Evolutionary conservation across 1,140 invertebrate species (phyloP).

Genomic region (Vanessa tameamea): DNA sequence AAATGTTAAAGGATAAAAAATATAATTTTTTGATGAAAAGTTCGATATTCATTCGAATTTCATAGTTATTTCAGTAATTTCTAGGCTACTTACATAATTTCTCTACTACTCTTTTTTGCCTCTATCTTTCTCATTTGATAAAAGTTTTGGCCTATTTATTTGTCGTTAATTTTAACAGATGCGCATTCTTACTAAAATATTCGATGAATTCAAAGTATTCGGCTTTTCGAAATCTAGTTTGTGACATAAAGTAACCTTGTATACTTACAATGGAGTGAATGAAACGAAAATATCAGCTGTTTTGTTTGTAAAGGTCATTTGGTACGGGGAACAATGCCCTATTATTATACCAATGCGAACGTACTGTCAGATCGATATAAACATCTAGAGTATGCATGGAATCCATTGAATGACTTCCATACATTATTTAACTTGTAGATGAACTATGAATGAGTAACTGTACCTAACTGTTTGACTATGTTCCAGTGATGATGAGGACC

Average conservation of each 20-base stretch:
- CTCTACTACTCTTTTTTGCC: not conserved
- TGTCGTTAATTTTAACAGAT: not conserved
- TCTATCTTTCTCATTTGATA: not conserved
- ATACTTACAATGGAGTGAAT: slow-evolving; percentile 34
- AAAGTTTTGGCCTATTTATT: not conserved
- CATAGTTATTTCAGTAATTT: no score
- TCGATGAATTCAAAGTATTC: slow-evolving; percentile 1
- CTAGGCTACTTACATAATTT: no score
- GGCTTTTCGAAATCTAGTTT: slow-evolving; percentile 19
- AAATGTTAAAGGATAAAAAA: no score
- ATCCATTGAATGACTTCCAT: slow-evolving; percentile 17
- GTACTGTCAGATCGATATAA: slow-evolving; percentile 47
- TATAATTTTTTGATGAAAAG: no score
- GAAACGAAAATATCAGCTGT: slow-evolving; percentile 47
- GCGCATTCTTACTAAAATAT: slow-evolving; percentile 1
- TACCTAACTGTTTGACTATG: not conserved
- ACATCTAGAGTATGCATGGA: slow-evolving; percentile 49
- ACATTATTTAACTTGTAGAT: not conserved
- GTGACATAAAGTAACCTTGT: slow-evolving; percentile 24
- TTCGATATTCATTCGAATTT: no score
- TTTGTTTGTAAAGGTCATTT: slow-evolving; percentile 51
- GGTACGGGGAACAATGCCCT: slow-evolving; percentile 53
- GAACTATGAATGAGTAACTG: slow-evolving; percentile 7
- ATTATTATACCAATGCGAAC: slow-evolving; percentile 54
- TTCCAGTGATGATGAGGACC: not conserved